Base-by-base conservation (phyloP, 2,888 invertebrate species). In the Hololepta plana region DNA sequence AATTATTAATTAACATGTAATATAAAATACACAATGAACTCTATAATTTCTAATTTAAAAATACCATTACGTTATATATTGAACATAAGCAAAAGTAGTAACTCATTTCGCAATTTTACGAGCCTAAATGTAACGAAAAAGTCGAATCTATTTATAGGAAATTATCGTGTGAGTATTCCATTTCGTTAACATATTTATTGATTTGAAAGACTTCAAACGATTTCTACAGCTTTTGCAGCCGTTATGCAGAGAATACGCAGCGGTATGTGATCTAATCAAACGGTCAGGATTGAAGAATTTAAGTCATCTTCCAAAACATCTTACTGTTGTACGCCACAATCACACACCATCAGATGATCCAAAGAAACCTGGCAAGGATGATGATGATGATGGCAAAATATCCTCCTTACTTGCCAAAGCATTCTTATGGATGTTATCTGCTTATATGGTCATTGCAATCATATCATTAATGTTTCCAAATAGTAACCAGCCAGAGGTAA, bases 391-490 rank as follows among this genome's bases (percentile, higher is more conserved):
- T 29, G 69, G 72, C 27, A 79, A 77, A 47, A 50, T 80, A 35
- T 67, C 72, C 1, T 71, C 79, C 1, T 50, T 81, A 3, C 35
- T 81, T 13, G 68, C 76, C 12, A 82, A 84, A 47, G 75, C 73
- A 1, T 62, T 72, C n/a, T 60, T 82, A 25, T 82, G 81, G 80
- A 67, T 80, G 64, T 53, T 79, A 14, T 73, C 74, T 3, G 72
- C 75, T 9, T 77, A 74, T 43, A 65, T 79, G 55, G 61, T 79
- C 15, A 66, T 79, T 13, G 65, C 75, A n/a, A 58, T 74, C 29
- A 64, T 79, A 35, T 73, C 79, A 1, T 49, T 79, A 20, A 47
- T 81, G 28, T 67, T 80, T 34, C 75, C 79, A 1, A 68, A 67
- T 28, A 72, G 67, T 30, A 64, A 62, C 38, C 73, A 77, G 40